A percentile compares a stretch with the other conserved stretches of the same genome.
phyloP scores from a whole-genome alignment of 1,140 invertebrate genomes.

The Lepidurus packardi region DNA sequence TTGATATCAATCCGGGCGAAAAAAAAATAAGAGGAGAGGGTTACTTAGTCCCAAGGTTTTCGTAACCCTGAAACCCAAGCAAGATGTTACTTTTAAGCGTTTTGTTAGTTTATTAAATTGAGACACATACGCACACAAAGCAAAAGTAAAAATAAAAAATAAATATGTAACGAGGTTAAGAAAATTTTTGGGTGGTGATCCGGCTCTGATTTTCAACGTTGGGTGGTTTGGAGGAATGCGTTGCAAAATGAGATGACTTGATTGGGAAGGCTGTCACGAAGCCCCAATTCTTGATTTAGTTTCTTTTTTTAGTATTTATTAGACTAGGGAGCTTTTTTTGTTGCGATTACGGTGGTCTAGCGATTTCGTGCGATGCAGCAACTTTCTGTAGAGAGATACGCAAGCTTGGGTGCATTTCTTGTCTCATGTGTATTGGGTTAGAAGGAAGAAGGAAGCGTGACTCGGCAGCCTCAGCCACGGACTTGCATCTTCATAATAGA shows the following conservation, averaged over 20 bases:
- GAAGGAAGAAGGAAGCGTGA: not conserved
- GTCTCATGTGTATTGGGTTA: not conserved
- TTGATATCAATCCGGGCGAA: not conserved
- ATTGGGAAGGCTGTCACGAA: slow-evolving; percentile 10
- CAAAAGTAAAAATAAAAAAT: not conserved
- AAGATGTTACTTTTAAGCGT: not conserved
- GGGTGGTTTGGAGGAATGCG: not conserved
- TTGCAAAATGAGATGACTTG: not conserved
- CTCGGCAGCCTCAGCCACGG: slow-evolving; percentile 15
- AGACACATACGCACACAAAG: not conserved
- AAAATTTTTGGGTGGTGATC: no score
- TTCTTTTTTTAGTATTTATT: not conserved
- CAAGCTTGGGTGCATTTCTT: not conserved
- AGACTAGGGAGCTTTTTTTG: not conserved
- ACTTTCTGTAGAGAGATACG: not conserved
- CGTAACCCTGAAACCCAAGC: not conserved
- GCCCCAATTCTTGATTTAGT: not conserved
- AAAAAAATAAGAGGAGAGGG: not conserved
- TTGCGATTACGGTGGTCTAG: not conserved
- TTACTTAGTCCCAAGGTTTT: slow-evolving; percentile 3
- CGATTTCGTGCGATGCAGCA: not conserved
- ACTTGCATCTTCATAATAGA: slow-evolving; percentile 22
- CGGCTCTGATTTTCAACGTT: not conserved
- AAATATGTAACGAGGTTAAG: not conserved
- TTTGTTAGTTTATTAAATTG: slow-evolving; percentile 11